phyloP scores from a whole-genome alignment of 1,140 invertebrate species.

The Drosophila suzukii region DNA sequence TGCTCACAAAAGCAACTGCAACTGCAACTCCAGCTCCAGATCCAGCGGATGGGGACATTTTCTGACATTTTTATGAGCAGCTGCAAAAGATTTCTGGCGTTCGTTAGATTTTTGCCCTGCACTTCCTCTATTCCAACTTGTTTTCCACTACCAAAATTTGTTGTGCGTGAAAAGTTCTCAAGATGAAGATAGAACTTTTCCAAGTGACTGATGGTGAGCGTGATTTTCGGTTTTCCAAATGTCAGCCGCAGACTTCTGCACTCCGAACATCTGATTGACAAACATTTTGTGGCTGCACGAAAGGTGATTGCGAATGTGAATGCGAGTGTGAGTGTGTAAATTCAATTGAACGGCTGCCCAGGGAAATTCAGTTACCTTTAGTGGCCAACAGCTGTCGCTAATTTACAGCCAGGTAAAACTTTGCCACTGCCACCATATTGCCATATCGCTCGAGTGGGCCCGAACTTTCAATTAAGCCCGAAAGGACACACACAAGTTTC shows the following conservation, averaged over 20 bases:
- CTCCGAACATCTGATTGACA: conserved; percentile 10
- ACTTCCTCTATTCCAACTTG: conserved; percentile 45
- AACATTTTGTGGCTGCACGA: conserved; percentile 12
- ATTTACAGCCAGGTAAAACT: conserved; percentile 68
- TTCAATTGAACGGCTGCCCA: conserved; percentile 24
- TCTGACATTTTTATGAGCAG: conserved; percentile 77
- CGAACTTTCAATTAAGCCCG: conserved; percentile 75
- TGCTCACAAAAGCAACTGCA: conserved; percentile 62
- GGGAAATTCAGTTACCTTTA: conserved; percentile 22
- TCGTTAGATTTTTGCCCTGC: conserved; percentile 30
- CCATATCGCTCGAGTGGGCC: conserved; percentile 53
- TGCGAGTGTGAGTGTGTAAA: conserved; percentile 6
- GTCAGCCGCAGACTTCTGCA: not conserved
- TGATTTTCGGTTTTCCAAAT: conserved; percentile 20
- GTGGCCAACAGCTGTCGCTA: conserved; percentile 62
- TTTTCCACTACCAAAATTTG: conserved; percentile 67
- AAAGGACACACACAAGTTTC: conserved; percentile 76
- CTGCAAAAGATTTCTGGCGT: conserved; percentile 70
- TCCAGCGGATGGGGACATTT: not conserved
- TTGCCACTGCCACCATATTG: conserved; percentile 61
- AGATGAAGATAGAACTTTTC: conserved; percentile 53
- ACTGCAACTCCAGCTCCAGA: not conserved
- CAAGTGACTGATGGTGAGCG: conserved; percentile 33
- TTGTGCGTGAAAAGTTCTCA: conserved; percentile 71
- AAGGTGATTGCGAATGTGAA: conserved; percentile 7